A percentile compares a stretch with the other conserved stretches of the same genome.
phyloP scores from a whole-genome alignment of 2,888 invertebrate genomes.

The Torymus aiolomorphi region DNA sequence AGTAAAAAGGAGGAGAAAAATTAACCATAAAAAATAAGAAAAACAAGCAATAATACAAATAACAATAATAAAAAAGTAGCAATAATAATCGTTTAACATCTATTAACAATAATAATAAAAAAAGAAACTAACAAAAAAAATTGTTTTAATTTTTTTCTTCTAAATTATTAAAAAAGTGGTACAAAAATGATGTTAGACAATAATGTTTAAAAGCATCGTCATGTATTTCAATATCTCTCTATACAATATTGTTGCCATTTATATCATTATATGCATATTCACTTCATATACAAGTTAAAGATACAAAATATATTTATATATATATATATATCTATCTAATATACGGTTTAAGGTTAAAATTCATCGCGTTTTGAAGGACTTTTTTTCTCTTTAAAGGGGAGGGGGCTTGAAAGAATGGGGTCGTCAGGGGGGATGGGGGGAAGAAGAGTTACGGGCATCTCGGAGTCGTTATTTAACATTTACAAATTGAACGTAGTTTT shows the following conservation, averaged over 20 bases:
- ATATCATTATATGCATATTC: slow-evolving; percentile 73
- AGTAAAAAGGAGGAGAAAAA: slow-evolving; percentile 42
- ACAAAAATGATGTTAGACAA: slow-evolving; percentile 69
- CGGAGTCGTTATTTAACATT: slow-evolving; percentile 61
- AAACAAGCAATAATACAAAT: neutral
- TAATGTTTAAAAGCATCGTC: slow-evolving; percentile 75
- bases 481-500: slow-evolving; percentile 60
- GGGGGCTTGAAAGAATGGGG: slow-evolving; percentile 1
- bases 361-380: slow-evolving; percentile 63
- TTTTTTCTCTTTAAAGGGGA: slow-evolving; percentile 12
- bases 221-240: slow-evolving; percentile 76
- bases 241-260: slow-evolving; percentile 74
- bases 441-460: slow-evolving; percentile 51
- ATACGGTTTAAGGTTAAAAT: slow-evolving; percentile 66
- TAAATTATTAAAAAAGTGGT: slow-evolving; percentile 55
- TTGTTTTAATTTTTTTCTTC: slow-evolving; percentile 24
- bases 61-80: slow-evolving; percentile 38
- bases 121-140: slow-evolving; percentile 43
- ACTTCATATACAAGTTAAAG: slow-evolving; percentile 74
- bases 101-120: slow-evolving; percentile 29
- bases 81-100: slow-evolving; percentile 10
- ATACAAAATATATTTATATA: slow-evolving; percentile 74
- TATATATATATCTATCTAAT: slow-evolving; percentile 57
- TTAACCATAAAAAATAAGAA: slow-evolving; percentile 39
- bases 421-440: slow-evolving; percentile 26